Conservation (phyloP, 2,888 invertebrate genomes). For the Isoperla grammatica region DNA sequence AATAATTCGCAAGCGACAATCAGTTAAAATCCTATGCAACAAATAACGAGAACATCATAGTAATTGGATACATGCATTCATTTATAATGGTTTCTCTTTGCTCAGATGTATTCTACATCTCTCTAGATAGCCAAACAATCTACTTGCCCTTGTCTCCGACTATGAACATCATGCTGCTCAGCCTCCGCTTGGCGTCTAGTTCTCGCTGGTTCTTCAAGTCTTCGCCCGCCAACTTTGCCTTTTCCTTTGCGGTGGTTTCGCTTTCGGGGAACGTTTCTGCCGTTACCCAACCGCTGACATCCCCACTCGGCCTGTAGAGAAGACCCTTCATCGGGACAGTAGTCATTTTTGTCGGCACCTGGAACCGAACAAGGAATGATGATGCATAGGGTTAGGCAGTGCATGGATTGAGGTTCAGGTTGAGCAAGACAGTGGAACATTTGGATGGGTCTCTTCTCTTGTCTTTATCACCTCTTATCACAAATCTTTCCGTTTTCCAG, state of each 20-base stretch:
- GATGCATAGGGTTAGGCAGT: not conserved
- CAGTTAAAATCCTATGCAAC: too few relatives aligned
- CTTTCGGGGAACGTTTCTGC: not conserved
- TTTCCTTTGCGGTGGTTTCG: not conserved
- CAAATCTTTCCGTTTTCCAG: too few relatives aligned
- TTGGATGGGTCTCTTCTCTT: too few relatives aligned
- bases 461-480: too few relatives aligned
- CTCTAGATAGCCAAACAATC: too few relatives aligned
- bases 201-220: not conserved
- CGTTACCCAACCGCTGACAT: not conserved
- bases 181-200: slow-evolving; percentile 1
- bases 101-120: too few relatives aligned
- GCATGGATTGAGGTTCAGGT: too few relatives aligned
- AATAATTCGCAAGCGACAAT: too few relatives aligned
- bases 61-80: too few relatives aligned
- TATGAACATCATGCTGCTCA: slow-evolving; percentile 1
- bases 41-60: too few relatives aligned
- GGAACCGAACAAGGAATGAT: not conserved
- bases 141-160: not conserved
- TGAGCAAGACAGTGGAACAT: not conserved
- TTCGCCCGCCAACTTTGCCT: not conserved
- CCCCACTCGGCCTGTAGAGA: not conserved
- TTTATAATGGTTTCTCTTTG: too few relatives aligned
- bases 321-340: not conserved
- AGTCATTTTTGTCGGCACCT: not conserved